These are phyloP conservation scores for Melanerpes formicivorus DNA, from an alignment of 2,113 vertebrate species.

Conservation along the genomic window DNA sequence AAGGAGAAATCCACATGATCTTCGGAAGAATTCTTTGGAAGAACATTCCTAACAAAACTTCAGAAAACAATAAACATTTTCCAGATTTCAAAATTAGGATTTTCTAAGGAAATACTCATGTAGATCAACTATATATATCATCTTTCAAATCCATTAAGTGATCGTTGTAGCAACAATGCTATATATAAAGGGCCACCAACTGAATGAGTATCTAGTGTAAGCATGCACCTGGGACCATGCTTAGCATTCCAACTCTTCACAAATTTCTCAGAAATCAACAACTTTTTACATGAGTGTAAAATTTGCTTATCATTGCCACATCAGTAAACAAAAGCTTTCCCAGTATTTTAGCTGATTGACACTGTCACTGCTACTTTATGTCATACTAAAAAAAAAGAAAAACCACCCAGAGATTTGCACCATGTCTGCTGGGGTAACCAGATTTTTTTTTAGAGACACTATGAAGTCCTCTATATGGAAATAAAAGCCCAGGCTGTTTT, in stretches of 20 bases:
- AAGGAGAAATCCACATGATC: background rate
- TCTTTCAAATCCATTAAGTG: background rate
- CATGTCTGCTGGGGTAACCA: background rate
- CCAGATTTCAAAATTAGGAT: background rate
- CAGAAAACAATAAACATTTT: background rate
- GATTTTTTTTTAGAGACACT: background rate
- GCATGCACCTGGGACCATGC: background rate
- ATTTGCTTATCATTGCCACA: background rate
- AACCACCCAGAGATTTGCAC: background rate
- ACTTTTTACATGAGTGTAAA: background rate
- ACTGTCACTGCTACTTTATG: background rate
- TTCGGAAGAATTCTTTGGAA: background rate
- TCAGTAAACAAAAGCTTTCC: background rate
- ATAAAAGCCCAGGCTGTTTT: background rate
- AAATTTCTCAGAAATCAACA: constrained; percentile 6
- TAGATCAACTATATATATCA: background rate
- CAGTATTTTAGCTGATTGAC: background rate
- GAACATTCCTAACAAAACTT: background rate
- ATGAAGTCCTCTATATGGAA: background rate
- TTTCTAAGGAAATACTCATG: background rate
- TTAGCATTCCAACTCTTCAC: background rate
- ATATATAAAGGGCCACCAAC: background rate
- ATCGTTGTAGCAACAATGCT: background rate
- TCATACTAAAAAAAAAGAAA: background rate
- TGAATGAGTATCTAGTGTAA: background rate